A percentile compares a stretch with the other conserved stretches of the same genome.
Evolutionary conservation across 2,888 invertebrate genomes (phyloP).

Genomic region (Rhorus exstirpatorius): DNA sequence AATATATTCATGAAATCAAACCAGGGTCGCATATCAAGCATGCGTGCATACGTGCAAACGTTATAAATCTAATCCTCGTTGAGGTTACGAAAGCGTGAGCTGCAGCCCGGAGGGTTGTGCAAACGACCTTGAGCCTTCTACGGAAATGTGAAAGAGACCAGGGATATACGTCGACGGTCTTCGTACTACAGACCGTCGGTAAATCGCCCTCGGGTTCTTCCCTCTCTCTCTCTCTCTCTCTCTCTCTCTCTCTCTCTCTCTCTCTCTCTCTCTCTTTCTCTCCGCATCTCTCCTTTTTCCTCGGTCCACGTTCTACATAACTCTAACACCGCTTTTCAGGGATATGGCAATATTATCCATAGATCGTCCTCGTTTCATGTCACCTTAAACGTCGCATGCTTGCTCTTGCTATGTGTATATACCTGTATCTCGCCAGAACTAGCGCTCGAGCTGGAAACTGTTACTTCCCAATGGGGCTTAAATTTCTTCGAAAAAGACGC

Average conservation of each 20-base stretch:
- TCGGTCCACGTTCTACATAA: not conserved
- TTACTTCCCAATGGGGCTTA: constrained; percentile 3
- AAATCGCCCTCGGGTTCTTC: constrained; percentile 67
- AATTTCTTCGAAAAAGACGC: not conserved
- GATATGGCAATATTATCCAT: constrained; percentile 24
- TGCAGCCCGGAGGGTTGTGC: constrained; percentile 61
- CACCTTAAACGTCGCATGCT: constrained; percentile 38
- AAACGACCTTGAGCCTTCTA: constrained; percentile 66
- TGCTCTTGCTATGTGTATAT: not conserved
- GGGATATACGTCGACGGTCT: constrained; percentile 51
- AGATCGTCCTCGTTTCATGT: not conserved
- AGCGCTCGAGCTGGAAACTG: constrained; percentile 24
- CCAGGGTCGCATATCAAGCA: constrained; percentile 29
- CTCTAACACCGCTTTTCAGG: not conserved
- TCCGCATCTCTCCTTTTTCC: not conserved
- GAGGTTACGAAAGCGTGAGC: constrained; percentile 60
- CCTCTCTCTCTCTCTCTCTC: constrained; percentile 42
- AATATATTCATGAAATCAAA: constrained; percentile 50
- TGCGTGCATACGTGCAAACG: constrained; percentile 37
- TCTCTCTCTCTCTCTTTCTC: constrained; percentile 17
- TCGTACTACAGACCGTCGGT: constrained; percentile 61
- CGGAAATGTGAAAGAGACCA: constrained; percentile 52
- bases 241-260: constrained; percentile 38
- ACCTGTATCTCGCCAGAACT: constrained; percentile 13
- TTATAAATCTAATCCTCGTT: constrained; percentile 62